A percentile compares a stretch with the other conserved stretches of the same genome.
phyloP scores from a whole-genome alignment of 2,888 invertebrate species.

The Ornithoptera alexandrae region DNA sequence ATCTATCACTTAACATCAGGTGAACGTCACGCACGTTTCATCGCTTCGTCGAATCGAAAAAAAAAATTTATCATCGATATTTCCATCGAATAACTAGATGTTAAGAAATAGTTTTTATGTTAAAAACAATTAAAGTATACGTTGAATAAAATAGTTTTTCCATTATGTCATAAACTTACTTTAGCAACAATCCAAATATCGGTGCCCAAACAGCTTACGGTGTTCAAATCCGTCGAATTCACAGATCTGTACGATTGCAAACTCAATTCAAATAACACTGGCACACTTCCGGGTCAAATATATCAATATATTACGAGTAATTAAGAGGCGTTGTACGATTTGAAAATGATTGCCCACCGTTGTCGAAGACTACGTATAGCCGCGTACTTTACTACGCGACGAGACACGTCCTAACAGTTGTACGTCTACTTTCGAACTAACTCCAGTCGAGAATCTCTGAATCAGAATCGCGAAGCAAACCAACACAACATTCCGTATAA shows the following conservation, averaged over 20 bases:
- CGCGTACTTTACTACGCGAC: constrained; percentile 42
- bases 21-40: too few species aligned
- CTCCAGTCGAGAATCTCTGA: constrained; percentile 38
- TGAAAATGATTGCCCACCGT: constrained; percentile 45
- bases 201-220: constrained; percentile 40
- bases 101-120: background rate
- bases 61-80: background rate
- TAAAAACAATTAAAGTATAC: background rate
- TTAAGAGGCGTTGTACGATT: constrained; percentile 42
- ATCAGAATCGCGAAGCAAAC: constrained; percentile 42
- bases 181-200: constrained; percentile 61
- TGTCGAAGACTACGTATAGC: constrained; percentile 46
- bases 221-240: constrained; percentile 53
- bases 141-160: background rate
- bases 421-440: constrained; percentile 74
- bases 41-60: too few species aligned
- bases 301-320: constrained; percentile 31
- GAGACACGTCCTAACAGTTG: constrained; percentile 57
- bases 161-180: constrained; percentile 53
- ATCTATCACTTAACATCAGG: too few species aligned
- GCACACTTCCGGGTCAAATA: constrained; percentile 45
- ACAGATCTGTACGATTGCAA: constrained; percentile 40
- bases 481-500: constrained; percentile 39
- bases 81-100: background rate
- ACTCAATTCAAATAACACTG: constrained; percentile 58